These are phyloP conservation scores for Platycheirus rosarum DNA, from an alignment of 2,888 invertebrate genomes.

Conservation along the genomic window DNA sequence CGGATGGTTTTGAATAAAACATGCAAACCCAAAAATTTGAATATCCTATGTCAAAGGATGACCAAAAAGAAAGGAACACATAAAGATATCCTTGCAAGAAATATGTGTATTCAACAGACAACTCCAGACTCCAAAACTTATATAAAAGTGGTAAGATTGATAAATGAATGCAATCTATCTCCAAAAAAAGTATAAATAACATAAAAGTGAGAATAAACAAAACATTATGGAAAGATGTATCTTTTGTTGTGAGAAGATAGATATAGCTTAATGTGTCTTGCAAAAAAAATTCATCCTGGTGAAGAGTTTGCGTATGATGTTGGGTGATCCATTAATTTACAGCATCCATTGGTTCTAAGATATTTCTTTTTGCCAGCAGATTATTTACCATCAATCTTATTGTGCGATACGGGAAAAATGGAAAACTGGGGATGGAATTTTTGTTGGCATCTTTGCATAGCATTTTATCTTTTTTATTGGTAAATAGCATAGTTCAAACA, in stretches of 20 bases:
- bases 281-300: not conserved
- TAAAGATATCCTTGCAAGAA: too few species aligned
- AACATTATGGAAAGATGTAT: conserved; percentile 2
- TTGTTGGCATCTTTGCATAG: not conserved
- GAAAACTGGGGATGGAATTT: not conserved
- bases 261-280: not conserved
- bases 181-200: conserved; percentile 8
- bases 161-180: conserved; percentile 37
- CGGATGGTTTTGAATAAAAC: too few species aligned
- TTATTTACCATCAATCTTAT: conserved; percentile 43
- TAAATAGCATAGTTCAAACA: not conserved
- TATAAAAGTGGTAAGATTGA: conserved; percentile 41
- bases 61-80: too few species aligned
- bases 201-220: conserved; percentile 11
- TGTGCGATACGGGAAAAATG: conserved; percentile 3
- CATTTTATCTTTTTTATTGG: not conserved
- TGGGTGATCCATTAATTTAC: conserved; percentile 31
- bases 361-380: conserved; percentile 3
- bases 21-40: too few species aligned
- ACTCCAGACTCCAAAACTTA: too few species aligned
- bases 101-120: too few species aligned
- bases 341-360: conserved; percentile 21
- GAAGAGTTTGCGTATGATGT: conserved; percentile 1
- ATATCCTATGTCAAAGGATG: too few species aligned
- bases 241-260: not conserved